Percentiles rank a stretch among this genome's conserved stretches.
phyloP scores from a whole-genome alignment of 2,113 vertebrate genomes.

The Oncorhynchus keta region DNA sequence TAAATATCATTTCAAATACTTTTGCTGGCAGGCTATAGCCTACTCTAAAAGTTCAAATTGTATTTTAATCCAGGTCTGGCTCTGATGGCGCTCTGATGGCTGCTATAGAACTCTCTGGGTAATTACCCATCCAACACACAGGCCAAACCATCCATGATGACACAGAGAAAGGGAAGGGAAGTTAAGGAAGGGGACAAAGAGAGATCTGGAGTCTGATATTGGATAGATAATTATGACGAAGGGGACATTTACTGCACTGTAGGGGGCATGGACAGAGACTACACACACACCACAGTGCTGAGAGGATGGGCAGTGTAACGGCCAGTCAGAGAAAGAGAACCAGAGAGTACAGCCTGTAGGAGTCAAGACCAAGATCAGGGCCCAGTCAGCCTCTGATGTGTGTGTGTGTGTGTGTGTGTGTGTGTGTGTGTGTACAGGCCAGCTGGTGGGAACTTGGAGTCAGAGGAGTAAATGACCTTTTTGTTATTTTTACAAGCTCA shows the following conservation, averaged over 20 bases:
- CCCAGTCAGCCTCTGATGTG: background rate
- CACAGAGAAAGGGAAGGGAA: background rate
- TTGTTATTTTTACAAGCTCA: conserved; percentile 37
- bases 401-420: conserved; percentile 21
- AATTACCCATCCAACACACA: background rate
- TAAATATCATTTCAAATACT: too few relatives aligned
- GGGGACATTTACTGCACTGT: background rate
- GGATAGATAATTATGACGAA: background rate
- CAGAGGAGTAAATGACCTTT: conserved; percentile 21
- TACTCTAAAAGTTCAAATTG: too few relatives aligned
- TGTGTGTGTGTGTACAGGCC: conserved; percentile 22
- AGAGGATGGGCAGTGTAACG: conserved; percentile 36
- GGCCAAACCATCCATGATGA: background rate
- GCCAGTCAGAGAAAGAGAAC: conserved; percentile 30
- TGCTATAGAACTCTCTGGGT: background rate
- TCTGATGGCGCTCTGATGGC: background rate
- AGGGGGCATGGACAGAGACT: background rate
- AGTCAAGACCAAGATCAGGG: conserved; percentile 38
- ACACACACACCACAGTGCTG: conserved; percentile 10
- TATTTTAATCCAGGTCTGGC: too few relatives aligned
- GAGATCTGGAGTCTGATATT: background rate
- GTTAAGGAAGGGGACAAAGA: too few relatives aligned
- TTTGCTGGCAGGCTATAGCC: too few relatives aligned
- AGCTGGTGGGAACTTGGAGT: conserved; percentile 32
- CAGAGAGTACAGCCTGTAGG: conserved; percentile 39